Conservation (phyloP, 2,113 vertebrate genomes). For the Phaetusa simplex region DNA sequence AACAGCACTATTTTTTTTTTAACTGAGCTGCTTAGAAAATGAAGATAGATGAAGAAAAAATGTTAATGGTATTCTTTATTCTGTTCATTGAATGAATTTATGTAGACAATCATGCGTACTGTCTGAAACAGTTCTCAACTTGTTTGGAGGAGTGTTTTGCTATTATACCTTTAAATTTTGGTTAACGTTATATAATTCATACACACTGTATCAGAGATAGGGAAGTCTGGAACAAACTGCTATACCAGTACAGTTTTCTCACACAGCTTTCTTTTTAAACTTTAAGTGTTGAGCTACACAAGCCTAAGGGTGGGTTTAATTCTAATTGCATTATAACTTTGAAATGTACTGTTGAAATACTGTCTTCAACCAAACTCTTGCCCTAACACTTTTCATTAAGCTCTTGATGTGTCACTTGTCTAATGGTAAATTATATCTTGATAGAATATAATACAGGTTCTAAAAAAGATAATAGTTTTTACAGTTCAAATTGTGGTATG, state of each 20-base stretch:
- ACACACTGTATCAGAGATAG: not conserved
- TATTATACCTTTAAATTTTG: slow-evolving; percentile 43
- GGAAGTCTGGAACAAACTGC: not conserved
- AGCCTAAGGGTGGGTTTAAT: not conserved
- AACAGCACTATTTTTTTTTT: slow-evolving; percentile 14
- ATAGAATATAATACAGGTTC: not conserved
- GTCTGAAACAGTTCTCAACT: slow-evolving; percentile 26
- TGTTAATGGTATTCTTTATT: slow-evolving; percentile 58
- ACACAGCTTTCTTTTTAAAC: not conserved
- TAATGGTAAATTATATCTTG: not conserved
- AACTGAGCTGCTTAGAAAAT: slow-evolving; percentile 52
- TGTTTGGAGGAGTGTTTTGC: not conserved
- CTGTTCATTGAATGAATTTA: slow-evolving; percentile 51
- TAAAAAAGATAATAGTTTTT: not conserved
- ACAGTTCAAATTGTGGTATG: not conserved
- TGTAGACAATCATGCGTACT: not conserved
- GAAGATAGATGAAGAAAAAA: slow-evolving; percentile 59
- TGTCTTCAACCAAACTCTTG: not conserved
- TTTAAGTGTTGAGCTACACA: not conserved
- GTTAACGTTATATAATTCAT: not conserved
- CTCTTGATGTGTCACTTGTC: not conserved
- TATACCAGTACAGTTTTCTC: not conserved
- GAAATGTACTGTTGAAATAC: not conserved
- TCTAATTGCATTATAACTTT: not conserved
- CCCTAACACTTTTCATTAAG: not conserved